Base-by-base conservation (phyloP, 2,888 invertebrate genomes). In the Cosmia trapezina region DNA sequence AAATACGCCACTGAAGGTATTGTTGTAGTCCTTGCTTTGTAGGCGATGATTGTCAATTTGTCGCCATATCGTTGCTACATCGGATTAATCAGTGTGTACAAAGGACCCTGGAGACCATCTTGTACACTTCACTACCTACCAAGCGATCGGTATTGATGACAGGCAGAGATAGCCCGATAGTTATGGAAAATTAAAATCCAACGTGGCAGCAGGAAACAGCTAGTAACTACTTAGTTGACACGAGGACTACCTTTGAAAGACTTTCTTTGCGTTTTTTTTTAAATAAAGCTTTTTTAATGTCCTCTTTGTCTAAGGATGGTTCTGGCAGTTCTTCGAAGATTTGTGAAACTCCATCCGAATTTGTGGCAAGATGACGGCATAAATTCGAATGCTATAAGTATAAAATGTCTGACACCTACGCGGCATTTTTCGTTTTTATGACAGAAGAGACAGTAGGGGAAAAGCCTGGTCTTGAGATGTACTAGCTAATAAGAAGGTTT, bases 1-100 rank as follows among this genome's bases (percentile, higher is more conserved):
- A n/a, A n/a, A n/a, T n/a, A n/a, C n/a, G n/a, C n/a, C n/a, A n/a
- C n/a, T n/a, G n/a, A 37, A 22, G 41, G 8, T 43, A 54, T 74
- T 49, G 64, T 51, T 53, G n/a, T 41, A 54, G 33, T 47, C 45
- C 3, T 76, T 56, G 19, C 61, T 73, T 59, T 76, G 80, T 43
- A 1, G 12, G 7, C 62, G 51, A 63, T 80, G 75, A 80, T 80
- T 66, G 77, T n/a, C 81, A 81, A 77, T 81, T 77, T 67, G 56
- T 57, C 81, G 67, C 77, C 61, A 62, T 45, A 57, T 8, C 67
- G 33, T 22, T 56, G 12, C 19, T 45, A 12, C 45, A n/a, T 51
- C n/a, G 77, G 77, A 76, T 61, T 76, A 81, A 77, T 77, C 81
- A 66, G 56, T 28, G 45, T 66, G n/a, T 33, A 76, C 76, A 81